Base-by-base conservation (phyloP, 2,888 invertebrate genomes). In the Macrophya alboannulata region DNA sequence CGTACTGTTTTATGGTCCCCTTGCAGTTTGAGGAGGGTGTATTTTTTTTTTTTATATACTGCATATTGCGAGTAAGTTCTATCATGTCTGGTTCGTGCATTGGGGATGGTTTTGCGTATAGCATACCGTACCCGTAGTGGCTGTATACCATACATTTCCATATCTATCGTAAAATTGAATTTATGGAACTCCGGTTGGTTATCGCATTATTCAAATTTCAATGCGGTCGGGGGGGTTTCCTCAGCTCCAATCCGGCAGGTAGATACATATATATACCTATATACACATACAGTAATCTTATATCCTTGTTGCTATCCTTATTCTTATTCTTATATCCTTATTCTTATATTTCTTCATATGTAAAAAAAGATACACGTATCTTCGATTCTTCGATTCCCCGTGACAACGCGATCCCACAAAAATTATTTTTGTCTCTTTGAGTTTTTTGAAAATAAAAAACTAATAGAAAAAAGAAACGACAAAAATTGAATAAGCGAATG, bases 191-290 rank as follows among this genome's bases (percentile, higher is more conserved):
- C 59, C n/a, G 10, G 17, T 21, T 15, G 79, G 59, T 79, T 79
- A 79, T 79, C 55, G 79, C 12, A 79, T 59, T 79, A 79, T 59
- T 79, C 43, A 55, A 79, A 79, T 79, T 74, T 37, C 31, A 37
- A 68, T 25, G 37, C 37, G 31, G 37, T 17, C 37, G 31, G 37
- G 6, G 15, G 68, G 37, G 31, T 10, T 68, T 68, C 31, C 37
- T 25, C 31, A 17, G 15, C 37, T 68, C 68, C 37, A 21, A 31
- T 37, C 37, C 37, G 17, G 21, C 17, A 55, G 31, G 31, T 31
- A 31, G 31, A 31, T 31, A 31, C 3, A 31, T 31, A 31, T 8
- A 55, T n/a, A 55, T 55, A 17, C 1, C n/a, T n/a, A 31, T 31
- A 31, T 31, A 31, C 8, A 55, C 55, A 55, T 55, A 17, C 1